Conservation (phyloP, 2,888 invertebrate species). For the Tupiocoris notatus region DNA sequence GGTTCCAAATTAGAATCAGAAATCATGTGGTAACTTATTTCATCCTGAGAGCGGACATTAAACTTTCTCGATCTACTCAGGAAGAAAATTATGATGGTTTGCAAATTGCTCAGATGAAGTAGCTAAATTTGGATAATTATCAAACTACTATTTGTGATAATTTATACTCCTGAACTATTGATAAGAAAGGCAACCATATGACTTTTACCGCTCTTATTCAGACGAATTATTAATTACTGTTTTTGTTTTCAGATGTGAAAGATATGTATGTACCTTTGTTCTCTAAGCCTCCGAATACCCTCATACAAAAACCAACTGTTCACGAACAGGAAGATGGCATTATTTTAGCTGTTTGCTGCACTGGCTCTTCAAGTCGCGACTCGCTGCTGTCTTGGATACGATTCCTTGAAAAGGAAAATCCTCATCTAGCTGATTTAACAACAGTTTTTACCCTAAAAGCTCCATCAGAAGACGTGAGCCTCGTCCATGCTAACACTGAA, state of each 20-base stretch:
- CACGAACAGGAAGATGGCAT: conserved; percentile 94
- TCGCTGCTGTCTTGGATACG: conserved; percentile 86
- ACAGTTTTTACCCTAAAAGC: conserved; percentile 65
- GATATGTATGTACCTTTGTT: conserved; percentile 62
- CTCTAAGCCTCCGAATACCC: conserved; percentile 11
- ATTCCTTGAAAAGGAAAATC: conserved; percentile 57
- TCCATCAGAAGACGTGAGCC: conserved; percentile 14
- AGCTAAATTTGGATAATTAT: no score
- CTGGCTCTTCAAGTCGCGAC: conserved; percentile 86
- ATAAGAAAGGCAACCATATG: no score
- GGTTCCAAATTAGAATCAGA: conserved; percentile 75
- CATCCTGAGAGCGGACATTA: conserved; percentile 70
- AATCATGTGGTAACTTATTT: conserved; percentile 79
- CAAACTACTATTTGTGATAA: no score
- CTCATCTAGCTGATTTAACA: conserved; percentile 70
- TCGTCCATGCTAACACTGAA: not conserved
- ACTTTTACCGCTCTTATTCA: not conserved
- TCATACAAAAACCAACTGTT: conserved; percentile 54
- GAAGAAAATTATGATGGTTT: conserved; percentile 46
- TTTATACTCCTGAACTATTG: no score
- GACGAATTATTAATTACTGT: not conserved
- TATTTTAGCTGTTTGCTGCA: conserved; percentile 82
- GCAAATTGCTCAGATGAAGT: no score
- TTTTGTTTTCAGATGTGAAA: conserved; percentile 74
- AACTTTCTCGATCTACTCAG: conserved; percentile 55